Conservation (phyloP, 2,888 invertebrate species). For the Melinaea menophilus region DNA sequence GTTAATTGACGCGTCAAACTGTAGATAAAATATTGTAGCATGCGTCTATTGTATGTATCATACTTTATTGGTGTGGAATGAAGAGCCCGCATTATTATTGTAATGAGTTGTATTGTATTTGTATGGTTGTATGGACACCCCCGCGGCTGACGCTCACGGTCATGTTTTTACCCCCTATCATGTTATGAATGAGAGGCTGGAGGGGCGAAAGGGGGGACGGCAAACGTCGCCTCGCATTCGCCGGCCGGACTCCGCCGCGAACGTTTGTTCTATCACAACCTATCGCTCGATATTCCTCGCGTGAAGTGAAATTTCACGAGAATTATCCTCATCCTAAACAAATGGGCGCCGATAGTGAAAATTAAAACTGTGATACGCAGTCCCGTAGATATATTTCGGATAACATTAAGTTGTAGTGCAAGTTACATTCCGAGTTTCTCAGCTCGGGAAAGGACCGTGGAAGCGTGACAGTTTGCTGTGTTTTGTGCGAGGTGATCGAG, state of each 20-base stretch:
- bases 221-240: constrained; percentile 55
- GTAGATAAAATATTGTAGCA: too few relatives aligned
- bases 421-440: constrained; percentile 51
- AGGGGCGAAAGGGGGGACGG: constrained; percentile 39
- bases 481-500: constrained; percentile 54
- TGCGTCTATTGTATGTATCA: background rate
- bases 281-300: constrained; percentile 53
- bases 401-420: constrained; percentile 47
- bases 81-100: constrained; percentile 37
- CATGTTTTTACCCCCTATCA: constrained; percentile 61
- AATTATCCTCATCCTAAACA: constrained; percentile 62
- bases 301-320: constrained; percentile 68
- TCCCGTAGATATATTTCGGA: constrained; percentile 49
- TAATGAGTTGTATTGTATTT: constrained; percentile 37
- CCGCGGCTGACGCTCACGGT: constrained; percentile 39
- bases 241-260: constrained; percentile 59
- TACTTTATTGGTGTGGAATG: background rate
- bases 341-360: constrained; percentile 72
- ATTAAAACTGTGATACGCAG: constrained; percentile 64
- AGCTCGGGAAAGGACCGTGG: constrained; percentile 51
- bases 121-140: constrained; percentile 41
- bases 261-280: constrained; percentile 36
- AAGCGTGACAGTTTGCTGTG: constrained; percentile 64
- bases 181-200: constrained; percentile 66
- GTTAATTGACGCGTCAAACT: too few relatives aligned